Evolutionary conservation across 1,140 invertebrate species (phyloP), one percentile per base, ranked within the genome.

Genomic region (Drosophila ananassae): DNA sequence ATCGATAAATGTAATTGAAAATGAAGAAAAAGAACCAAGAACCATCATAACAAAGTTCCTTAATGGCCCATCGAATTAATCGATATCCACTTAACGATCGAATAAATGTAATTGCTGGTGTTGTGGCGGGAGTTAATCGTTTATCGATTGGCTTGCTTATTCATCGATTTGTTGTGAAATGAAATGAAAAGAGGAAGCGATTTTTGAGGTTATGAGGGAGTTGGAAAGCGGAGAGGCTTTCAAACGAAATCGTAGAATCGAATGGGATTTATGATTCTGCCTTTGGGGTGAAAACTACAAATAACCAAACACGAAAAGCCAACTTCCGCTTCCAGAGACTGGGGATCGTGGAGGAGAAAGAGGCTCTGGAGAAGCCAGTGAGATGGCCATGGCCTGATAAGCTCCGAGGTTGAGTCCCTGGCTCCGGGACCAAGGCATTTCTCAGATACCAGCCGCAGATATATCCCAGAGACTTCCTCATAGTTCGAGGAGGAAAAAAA

Each of bases 381-480:
- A 52, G 63, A 67, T 67, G 59, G 24, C 47, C 28, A 46, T 2
- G 9, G 13, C 47, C n/a, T 17, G 64, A 67, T 67, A 67, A 63
- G 63, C 47, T 51, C 32, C 21, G 32, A 51, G 67, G 34, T 51
- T 61, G 57, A 34, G 41, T 47, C 63, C 51, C 58, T 32, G 25
- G 34, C 28, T 39, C 39, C 3, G 12, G 17, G 63, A 44, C 47
- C 28, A 9, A 62, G 47, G 46, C 59, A 64, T 67, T 67, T 61
- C 46, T 47, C 25, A 60, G 75, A 78, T 78, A 63, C 71, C 75
- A 79, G 58, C 63, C 46, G 50, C 44, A 51, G 77, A 79, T 79
- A 80, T 46, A 71, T 56, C 46, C 62, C 60, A 32, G 61, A 62
- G 59, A 77, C 73, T 81, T 77, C 72, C 77, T 76, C 77, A 80